These are phyloP conservation scores for Limnephilus marmoratus DNA, from an alignment of 2,888 invertebrate genomes.

Conservation along the genomic window DNA sequence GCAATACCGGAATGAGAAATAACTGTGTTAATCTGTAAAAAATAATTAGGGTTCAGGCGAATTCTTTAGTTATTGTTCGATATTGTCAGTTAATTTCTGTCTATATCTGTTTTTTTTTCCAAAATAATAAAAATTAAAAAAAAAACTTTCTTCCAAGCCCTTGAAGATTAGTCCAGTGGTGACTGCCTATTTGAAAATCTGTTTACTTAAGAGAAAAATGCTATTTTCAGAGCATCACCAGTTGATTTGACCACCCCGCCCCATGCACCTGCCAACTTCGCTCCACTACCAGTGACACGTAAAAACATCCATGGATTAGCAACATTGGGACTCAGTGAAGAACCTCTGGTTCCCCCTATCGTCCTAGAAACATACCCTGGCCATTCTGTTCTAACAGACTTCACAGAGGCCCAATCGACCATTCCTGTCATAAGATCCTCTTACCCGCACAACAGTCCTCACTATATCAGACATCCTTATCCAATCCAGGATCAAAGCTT, in stretches of 20 bases:
- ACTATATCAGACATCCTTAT: conserved; percentile 35
- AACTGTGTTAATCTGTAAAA: no score
- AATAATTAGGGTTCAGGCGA: no score
- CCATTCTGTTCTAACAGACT: conserved; percentile 43
- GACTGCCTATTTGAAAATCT: no score
- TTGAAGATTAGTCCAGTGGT: no score
- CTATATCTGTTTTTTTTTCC: no score
- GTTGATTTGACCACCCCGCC: conserved; percentile 71
- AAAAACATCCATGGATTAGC: conserved; percentile 72
- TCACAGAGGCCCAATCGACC: conserved; percentile 4
- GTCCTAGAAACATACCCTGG: conserved; percentile 4
- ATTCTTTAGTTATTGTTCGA: no score
- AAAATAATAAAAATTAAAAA: no score
- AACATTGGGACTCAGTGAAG: conserved; percentile 66
- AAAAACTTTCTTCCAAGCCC: no score
- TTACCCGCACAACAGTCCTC: conserved; percentile 46
- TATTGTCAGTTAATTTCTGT: no score
- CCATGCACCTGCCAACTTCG: conserved; percentile 77
- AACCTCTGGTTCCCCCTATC: conserved; percentile 20
- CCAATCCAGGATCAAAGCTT: conserved; percentile 43
- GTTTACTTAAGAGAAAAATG: no score
- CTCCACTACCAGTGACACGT: conserved; percentile 70
- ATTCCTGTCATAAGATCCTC: conserved; percentile 43
- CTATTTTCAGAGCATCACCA: conserved; percentile 27
- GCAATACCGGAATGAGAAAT: no score